Evolutionary conservation across 2,888 invertebrate genomes (phyloP).

Genomic region (Prosapia bicincta): DNA sequence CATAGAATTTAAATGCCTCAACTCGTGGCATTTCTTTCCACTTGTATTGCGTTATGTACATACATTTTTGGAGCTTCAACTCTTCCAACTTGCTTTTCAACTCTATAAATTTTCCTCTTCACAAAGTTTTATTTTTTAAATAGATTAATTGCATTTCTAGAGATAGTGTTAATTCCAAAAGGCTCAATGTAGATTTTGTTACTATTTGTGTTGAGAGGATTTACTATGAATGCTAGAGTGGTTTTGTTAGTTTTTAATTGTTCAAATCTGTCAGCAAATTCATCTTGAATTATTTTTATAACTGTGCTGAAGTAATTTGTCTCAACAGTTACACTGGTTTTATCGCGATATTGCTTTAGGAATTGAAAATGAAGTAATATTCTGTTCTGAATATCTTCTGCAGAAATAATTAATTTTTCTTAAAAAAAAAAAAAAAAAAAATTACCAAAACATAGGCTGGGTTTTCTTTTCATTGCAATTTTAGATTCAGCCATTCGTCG

Average conservation of each 20-base stretch:
- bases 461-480: slow-evolving; percentile 40
- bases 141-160: slow-evolving; percentile 41
- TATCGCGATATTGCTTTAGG: slow-evolving; percentile 33
- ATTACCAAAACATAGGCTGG: slow-evolving; percentile 2
- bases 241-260: too few relatives aligned
- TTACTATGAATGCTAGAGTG: too few relatives aligned
- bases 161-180: slow-evolving; percentile 36
- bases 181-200: too few relatives aligned
- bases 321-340: slow-evolving; percentile 34
- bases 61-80: slow-evolving; percentile 40
- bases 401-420: slow-evolving; percentile 31
- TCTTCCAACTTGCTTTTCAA: too few relatives aligned
- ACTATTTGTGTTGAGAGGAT: too few relatives aligned
- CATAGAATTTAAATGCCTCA: slow-evolving; percentile 38
- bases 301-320: too few relatives aligned
- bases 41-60: slow-evolving; percentile 37
- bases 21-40: slow-evolving; percentile 41
- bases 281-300: too few relatives aligned
- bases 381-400: too few relatives aligned
- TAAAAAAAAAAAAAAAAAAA: neutral
- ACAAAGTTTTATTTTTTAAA: too few relatives aligned
- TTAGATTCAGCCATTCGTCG: slow-evolving; percentile 37
- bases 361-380: slow-evolving; percentile 29
- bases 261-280: too few relatives aligned
- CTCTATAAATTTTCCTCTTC: too few relatives aligned